Evolutionary conservation across 2,113 vertebrate species (phyloP), one percentile per base, ranked within the genome.

Genomic region (Fulmarus glacialis): DNA sequence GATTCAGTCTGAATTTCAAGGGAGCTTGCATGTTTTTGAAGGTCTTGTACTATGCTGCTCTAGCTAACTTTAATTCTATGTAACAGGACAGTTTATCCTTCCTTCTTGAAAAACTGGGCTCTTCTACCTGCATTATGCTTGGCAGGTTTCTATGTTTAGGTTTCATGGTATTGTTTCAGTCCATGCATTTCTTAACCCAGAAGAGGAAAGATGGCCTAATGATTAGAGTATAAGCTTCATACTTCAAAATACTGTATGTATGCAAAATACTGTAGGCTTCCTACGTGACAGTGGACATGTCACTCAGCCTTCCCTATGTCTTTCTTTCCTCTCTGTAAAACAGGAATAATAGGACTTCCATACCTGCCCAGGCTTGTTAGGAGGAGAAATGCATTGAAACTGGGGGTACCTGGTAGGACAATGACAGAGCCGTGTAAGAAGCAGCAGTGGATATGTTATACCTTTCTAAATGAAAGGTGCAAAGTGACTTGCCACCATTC

Each of bases 381-480:
- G 29, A 77, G 71, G 8, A 77, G 55, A 20, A 89, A 1, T 19
- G 27, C 55, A 21, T 8, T 52, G 32, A 4, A 63, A 11, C 23
- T 50, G 71, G 42, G n/a, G 42, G 3, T 22, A 1, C 18, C 8
- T 21, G 63, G 43, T 1, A 3, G 77, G 55, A 59, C 52, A 67
- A 9, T 12, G 62, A 5, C 52, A 48, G 81, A 62, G 45, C 30
- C 2, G 1, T 23, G 66, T 1, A 22, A 60, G 81, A 56, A 53
- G 19, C 30, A 73, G 60, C 1, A 5, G 32, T 9, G 29, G 40
- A 1, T 56, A 5, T 36, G 40, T 24, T 34, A 10, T 1, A 5
- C 34, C 63, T 63, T 56, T 43, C 29, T 19, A 26, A 40, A 20
- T 1, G 30, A 38, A 30, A 45, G 32, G 32, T 22, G 40, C 29